Conservation (phyloP, 2,797 vertebrate species). For the Crocodylus rhombifer region DNA sequence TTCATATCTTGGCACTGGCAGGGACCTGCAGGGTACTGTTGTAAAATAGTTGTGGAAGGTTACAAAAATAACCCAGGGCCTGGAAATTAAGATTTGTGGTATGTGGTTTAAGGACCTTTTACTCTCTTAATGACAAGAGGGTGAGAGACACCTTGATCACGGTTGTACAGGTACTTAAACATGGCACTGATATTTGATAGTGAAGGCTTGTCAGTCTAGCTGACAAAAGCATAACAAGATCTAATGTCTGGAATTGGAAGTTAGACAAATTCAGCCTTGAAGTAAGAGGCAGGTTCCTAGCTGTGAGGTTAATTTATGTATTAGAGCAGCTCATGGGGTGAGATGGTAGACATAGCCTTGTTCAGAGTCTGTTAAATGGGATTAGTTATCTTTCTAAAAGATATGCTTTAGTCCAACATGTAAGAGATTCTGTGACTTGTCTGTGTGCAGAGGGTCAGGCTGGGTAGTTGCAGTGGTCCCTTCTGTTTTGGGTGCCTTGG, state of each 20-base stretch:
- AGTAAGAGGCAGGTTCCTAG: background rate
- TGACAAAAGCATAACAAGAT: background rate
- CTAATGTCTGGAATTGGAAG: background rate
- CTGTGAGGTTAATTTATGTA: background rate
- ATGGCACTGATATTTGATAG: background rate
- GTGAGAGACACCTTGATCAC: background rate
- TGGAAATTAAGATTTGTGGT: background rate
- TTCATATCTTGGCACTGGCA: background rate
- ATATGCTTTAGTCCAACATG: background rate
- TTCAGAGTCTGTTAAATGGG: background rate
- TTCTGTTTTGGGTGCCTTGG: background rate
- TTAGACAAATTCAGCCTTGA: constrained; percentile 33
- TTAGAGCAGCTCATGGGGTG: background rate
- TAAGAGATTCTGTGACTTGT: background rate
- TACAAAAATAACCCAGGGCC: background rate
- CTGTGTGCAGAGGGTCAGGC: background rate
- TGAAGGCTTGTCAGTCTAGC: background rate
- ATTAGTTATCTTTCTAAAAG: background rate
- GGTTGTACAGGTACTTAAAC: background rate
- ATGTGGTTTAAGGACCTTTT: background rate
- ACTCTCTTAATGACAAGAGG: background rate
- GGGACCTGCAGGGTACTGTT: background rate
- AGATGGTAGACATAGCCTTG: accelerated
- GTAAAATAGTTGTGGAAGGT: background rate
- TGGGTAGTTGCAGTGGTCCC: background rate